These are phyloP conservation scores for Amiota communis DNA, from an alignment of 2,888 invertebrate genomes.

Conservation along the genomic window DNA sequence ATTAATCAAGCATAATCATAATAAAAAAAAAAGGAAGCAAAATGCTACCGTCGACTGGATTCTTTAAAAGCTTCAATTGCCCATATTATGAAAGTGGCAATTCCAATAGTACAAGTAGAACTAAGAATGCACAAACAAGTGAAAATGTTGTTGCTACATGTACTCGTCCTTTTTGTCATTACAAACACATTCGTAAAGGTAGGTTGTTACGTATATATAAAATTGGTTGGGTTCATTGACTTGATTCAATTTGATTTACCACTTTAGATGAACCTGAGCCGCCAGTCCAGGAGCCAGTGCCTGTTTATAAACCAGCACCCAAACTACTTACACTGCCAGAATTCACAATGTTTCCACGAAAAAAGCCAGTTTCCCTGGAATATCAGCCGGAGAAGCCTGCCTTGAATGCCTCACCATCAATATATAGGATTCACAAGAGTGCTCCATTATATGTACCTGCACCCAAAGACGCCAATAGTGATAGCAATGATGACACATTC, in stretches of 20 bases:
- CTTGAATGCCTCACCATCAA: constrained; percentile 65
- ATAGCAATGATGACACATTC: constrained; percentile 33
- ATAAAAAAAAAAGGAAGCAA: constrained; percentile 45
- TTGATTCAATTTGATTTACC: constrained; percentile 16
- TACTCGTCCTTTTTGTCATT: constrained; percentile 93
- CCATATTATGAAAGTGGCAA: constrained; percentile 82
- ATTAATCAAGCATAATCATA: no score
- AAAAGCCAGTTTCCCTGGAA: constrained; percentile 68
- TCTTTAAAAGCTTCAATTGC: constrained; percentile 89
- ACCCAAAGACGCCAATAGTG: constrained; percentile 35
- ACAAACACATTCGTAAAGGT: constrained; percentile 87
- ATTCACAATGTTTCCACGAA: constrained; percentile 46
- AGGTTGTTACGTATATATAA: constrained; percentile 31
- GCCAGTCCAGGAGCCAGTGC: constrained; percentile 44
- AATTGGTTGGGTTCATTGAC: not conserved
- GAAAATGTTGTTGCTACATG: constrained; percentile 81
- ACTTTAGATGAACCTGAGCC: constrained; percentile 56
- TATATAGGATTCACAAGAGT: constrained; percentile 38
- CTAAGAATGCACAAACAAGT: constrained; percentile 15
- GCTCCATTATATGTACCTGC: constrained; percentile 71
- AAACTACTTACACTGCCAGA: constrained; percentile 63
- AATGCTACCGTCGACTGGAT: constrained; percentile 93
- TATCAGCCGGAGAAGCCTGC: constrained; percentile 72
- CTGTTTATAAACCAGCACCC: constrained; percentile 70
- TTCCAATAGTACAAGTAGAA: constrained; percentile 79